Evolutionary conservation across 2,888 invertebrate species (phyloP).

Genomic region (Trypoxylon attenuatum): DNA sequence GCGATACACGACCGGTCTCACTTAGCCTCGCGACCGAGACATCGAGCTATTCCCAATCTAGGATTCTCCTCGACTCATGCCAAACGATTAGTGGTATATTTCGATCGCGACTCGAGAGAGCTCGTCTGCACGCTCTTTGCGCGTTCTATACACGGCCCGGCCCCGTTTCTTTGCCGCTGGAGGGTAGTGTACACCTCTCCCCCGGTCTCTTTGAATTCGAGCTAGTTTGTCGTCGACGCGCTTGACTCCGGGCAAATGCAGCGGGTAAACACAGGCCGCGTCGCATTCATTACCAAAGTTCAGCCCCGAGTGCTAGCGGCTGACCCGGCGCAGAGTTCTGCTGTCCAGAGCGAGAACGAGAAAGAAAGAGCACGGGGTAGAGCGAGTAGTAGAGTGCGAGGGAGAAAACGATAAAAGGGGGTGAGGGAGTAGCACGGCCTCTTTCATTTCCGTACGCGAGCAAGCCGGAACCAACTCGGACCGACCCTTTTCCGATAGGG

Average conservation of each 20-base stretch:
- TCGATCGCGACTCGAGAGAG: too few relatives aligned
- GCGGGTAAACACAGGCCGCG: conserved; percentile 54
- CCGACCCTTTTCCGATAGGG: conserved; percentile 49
- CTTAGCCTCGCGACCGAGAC: too few relatives aligned
- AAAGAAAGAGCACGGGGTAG: neutral
- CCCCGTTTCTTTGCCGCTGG: too few relatives aligned
- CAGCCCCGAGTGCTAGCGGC: conserved; percentile 9
- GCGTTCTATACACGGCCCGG: too few relatives aligned
- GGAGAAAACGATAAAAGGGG: conserved; percentile 6
- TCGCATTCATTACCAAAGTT: conserved; percentile 62
- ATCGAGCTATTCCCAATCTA: too few relatives aligned
- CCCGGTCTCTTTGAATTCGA: neutral
- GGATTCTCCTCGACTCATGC: too few relatives aligned
- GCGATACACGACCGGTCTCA: too few relatives aligned
- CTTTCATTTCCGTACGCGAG: conserved; percentile 61
- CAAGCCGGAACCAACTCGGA: conserved; percentile 47
- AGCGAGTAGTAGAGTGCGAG: neutral
- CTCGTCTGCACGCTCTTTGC: too few relatives aligned
- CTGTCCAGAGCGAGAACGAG: conserved; percentile 8
- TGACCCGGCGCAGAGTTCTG: neutral
- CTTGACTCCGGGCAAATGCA: conserved; percentile 43
- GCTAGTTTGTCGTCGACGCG: neutral
- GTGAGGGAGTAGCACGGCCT: conserved; percentile 27
- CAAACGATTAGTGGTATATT: too few relatives aligned
- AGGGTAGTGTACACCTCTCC: too few relatives aligned